These are phyloP conservation scores for Mus pahari DNA, from an alignment of 2,113 vertebrate species.

Conservation along the genomic window DNA sequence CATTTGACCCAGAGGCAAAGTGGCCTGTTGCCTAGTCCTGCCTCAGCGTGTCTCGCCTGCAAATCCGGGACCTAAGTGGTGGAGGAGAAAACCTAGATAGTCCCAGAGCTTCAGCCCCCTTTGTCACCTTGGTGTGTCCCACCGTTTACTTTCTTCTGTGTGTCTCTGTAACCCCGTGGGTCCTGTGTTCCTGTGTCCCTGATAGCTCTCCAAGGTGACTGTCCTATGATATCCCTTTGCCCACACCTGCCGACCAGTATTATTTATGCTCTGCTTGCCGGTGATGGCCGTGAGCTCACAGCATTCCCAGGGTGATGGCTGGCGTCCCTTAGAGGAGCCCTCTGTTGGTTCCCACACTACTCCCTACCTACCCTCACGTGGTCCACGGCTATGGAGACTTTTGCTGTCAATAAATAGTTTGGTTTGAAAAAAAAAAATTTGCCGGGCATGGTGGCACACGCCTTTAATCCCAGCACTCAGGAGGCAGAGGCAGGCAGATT, in stretches of 20 bases:
- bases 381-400: neutral
- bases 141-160: neutral
- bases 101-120: neutral
- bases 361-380: neutral
- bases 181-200: neutral
- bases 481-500: no score
- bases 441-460: no score
- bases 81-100: neutral
- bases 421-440: neutral
- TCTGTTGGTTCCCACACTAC: neutral
- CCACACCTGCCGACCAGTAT: conserved; percentile 26
- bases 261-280: conserved; percentile 58
- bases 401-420: conserved; percentile 69
- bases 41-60: neutral
- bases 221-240: neutral
- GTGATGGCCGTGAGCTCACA: neutral
- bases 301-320: neutral
- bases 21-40: neutral
- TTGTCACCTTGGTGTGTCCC: neutral
- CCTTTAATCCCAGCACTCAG: no score
- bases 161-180: neutral
- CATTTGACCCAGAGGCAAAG: neutral
- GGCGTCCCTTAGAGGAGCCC: neutral
- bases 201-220: neutral
- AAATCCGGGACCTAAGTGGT: neutral